A percentile compares a stretch with the other conserved stretches of the same genome.
Evolutionary conservation across 2,113 vertebrate genomes (phyloP).

Genomic region (Proterorhinus semilunaris): DNA sequence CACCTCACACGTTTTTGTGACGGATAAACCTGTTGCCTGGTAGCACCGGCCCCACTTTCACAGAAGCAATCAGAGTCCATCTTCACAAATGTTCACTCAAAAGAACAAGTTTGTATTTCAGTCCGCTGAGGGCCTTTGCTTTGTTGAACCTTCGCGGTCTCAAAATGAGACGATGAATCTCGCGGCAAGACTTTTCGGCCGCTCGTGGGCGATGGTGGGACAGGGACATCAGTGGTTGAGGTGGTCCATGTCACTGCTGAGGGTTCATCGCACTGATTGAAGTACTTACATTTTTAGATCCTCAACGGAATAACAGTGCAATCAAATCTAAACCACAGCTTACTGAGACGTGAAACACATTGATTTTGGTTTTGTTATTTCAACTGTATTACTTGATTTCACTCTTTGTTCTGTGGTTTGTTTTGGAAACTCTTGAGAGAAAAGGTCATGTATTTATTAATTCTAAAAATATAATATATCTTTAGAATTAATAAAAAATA

Average conservation of each 20-base stretch:
- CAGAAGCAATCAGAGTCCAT: conserved; percentile 40
- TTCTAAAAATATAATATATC: no score
- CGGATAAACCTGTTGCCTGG: neutral
- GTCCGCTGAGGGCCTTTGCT: neutral
- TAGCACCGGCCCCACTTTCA: conserved; percentile 5
- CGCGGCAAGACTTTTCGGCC: neutral
- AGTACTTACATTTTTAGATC: conserved; percentile 14
- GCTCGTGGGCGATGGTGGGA: conserved; percentile 9
- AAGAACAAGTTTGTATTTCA: conserved; percentile 12
- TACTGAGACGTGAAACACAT: conserved; percentile 3
- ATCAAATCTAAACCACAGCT: conserved; percentile 15
- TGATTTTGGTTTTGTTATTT: neutral
- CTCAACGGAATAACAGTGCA: conserved; percentile 12
- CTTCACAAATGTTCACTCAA: conserved; percentile 1
- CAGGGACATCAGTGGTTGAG: conserved; percentile 6
- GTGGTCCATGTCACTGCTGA: neutral
- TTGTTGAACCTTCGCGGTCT: conserved; percentile 9
- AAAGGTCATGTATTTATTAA: no score
- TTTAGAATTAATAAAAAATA: no score
- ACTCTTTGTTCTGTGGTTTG: no score
- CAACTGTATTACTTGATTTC: no score
- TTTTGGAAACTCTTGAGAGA: no score
- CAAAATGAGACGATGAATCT: conserved; percentile 1
- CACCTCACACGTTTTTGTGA: neutral
- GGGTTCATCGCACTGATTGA: conserved; percentile 17